Evolutionary conservation across 2,888 invertebrate genomes (phyloP).

Genomic region (Athalia cordata): DNA sequence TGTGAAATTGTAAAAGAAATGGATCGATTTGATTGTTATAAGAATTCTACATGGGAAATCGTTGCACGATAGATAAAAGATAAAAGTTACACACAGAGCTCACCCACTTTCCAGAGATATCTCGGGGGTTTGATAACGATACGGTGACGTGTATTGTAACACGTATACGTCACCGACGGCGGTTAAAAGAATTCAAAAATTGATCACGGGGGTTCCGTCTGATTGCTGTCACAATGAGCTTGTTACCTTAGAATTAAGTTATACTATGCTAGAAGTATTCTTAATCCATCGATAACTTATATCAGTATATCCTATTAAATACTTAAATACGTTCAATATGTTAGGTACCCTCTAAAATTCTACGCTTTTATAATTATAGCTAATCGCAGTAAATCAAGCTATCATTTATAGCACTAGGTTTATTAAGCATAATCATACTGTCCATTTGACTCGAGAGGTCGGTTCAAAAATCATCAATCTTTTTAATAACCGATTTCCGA

Average conservation of each 20-base stretch:
- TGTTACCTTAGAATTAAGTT: conserved; percentile 53
- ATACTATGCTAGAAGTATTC: conserved; percentile 8
- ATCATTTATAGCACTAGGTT: too few relatives aligned
- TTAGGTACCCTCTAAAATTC: conserved; percentile 34
- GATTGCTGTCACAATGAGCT: conserved; percentile 72
- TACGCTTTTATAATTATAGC: neutral
- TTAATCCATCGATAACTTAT: conserved; percentile 16
- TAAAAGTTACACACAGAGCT: too few relatives aligned
- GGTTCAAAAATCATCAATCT: too few relatives aligned
- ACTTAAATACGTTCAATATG: conserved; percentile 17
- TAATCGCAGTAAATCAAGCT: too few relatives aligned
- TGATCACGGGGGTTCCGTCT: conserved; percentile 61
- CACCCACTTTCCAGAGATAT: too few relatives aligned
- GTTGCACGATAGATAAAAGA: too few relatives aligned
- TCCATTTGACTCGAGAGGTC: too few relatives aligned
- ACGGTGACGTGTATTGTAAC: neutral
- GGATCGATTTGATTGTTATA: too few relatives aligned
- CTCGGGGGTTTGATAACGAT: neutral
- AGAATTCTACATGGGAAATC: too few relatives aligned
- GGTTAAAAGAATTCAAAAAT: conserved; percentile 45
- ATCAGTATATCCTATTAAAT: conserved; percentile 7
- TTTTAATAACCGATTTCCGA: too few relatives aligned
- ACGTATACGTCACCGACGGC: neutral
- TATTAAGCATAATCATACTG: too few relatives aligned
- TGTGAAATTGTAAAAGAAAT: too few relatives aligned